Conservation (phyloP, 1,140 invertebrate species). For the Platyura marginata region DNA sequence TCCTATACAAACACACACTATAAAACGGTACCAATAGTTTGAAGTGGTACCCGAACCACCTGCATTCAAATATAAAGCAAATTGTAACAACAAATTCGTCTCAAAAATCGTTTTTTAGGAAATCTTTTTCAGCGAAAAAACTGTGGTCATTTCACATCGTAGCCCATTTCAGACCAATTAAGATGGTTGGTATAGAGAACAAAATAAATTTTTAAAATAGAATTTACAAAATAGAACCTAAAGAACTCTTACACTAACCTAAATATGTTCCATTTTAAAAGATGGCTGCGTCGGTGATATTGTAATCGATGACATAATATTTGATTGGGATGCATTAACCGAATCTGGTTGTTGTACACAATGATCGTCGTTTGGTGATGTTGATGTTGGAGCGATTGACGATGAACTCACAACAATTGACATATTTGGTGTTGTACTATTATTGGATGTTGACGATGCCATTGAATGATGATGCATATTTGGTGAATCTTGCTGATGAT, state of each 20-base stretch:
- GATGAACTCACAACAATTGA: background rate
- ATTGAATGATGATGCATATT: background rate
- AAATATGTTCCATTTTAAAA: constrained; percentile 23
- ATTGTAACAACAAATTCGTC: too few species aligned
- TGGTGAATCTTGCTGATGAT: background rate
- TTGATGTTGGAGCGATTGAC: background rate
- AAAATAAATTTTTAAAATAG: too few species aligned
- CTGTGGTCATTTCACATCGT: too few species aligned
- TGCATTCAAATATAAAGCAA: too few species aligned
- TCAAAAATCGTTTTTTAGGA: too few species aligned
- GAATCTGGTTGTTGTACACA: background rate
- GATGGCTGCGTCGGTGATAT: constrained; percentile 17
- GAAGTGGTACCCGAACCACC: too few species aligned
- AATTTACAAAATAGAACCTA: too few species aligned
- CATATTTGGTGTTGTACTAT: background rate
- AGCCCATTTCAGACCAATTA: too few species aligned
- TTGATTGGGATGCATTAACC: constrained; percentile 6
- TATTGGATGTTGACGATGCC: background rate
- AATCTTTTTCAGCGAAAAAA: too few species aligned
- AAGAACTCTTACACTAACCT: constrained; percentile 10
- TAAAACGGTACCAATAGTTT: too few species aligned
- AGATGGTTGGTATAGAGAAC: too few species aligned
- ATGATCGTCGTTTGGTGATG: constrained; percentile 1
- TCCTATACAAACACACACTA: too few species aligned
- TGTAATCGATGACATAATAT: constrained; percentile 22